Evolutionary conservation across 1,140 invertebrate genomes (phyloP), one percentile per base, ranked within the genome.

Genomic region (Metaphire vulgaris): DNA sequence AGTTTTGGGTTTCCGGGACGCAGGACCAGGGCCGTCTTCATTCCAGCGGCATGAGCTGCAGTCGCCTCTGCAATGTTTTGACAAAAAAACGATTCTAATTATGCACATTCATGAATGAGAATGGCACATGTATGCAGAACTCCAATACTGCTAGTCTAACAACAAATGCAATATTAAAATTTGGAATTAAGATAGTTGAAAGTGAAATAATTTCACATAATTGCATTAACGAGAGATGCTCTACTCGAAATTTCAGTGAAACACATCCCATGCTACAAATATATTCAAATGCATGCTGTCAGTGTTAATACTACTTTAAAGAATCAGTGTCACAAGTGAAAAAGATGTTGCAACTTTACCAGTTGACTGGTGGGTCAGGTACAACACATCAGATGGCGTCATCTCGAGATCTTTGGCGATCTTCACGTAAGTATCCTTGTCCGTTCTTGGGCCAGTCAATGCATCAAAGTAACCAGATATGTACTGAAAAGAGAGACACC

Each of bases 401-500:
- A 87, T 86, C 56, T 87, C 86, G 41, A 96, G 89, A 79, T 91
- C 88, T 76, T 89, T 87, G 0, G 90, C 86, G 78, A 97, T 96
- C 72, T 90, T 91, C 76, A 87, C 88, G 80, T 85, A 85, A 72
- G 83, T 85, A 32, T 79, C 79, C 66, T 69, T 79, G 29, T 84
- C 84, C 79, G 90, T 89, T 85, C 97, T 97, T 29, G 88, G 81
- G 0, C 95, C 95, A 69, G 92, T 89, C 66, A 89, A 90, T 15
- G 93, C 95, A 83, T 97, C 95, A 85, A 95, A 97, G 85, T 94
- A 91, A 29, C 90, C 92, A 77, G 89, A 90, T 41, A 97, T 90
- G 73, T 90, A 88, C 86, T 90, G 83, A 56, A 34, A 81, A 81
- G 1, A 14, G 14, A 72, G 6, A n/a, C n/a, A 14, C 41, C 32